Evolutionary conservation across 2,888 invertebrate genomes (phyloP), one percentile per base, ranked within the genome.

Genomic region (Idaea dimidiata): DNA sequence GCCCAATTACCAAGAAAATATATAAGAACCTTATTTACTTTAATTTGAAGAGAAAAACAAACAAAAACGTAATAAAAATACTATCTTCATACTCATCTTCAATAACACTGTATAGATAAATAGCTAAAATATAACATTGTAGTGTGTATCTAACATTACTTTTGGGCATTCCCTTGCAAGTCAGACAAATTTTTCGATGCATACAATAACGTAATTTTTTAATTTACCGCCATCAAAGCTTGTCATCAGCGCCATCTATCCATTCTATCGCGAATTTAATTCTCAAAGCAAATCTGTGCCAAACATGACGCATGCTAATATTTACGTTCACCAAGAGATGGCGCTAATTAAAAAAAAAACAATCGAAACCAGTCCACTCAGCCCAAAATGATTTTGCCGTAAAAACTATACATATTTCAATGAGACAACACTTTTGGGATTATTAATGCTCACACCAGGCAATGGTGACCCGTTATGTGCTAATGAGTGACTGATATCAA

Each of bases 401-500:
- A 64, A 68, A 71, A 33, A 53, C 61, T 61, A 17, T 54, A 78
- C 83, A 81, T 82, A 88, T 86, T 88, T 88, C 88, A 88, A 88
- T 84, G 89, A 87, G 78, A 80, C 68, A 69, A 72, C 65, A 68
- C 73, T 71, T 66, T 65, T 65, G 61, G 64, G 66, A 73, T 17
- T 43, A 43, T 43, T 33, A 54, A 58, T 63, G 63, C 58, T 76
- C 78, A 78, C 77, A 88, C 86, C 75, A 81, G 86, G 83, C 88
- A 84, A 84, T 79, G 81, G 83, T 84, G 84, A 81, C 71, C 84
- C 79, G 76, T 75, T 79, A 80, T 82, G 81, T 81, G 82, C 83
- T 81, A 84, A 84, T 82, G 83, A 84, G 84, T 84, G 88, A 88
- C 87, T 87, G 88, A 86, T 78, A 84, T 79, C 86, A 83, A 82